Conservation (phyloP, 2,888 invertebrate genomes). For the Machimus rusticus region DNA sequence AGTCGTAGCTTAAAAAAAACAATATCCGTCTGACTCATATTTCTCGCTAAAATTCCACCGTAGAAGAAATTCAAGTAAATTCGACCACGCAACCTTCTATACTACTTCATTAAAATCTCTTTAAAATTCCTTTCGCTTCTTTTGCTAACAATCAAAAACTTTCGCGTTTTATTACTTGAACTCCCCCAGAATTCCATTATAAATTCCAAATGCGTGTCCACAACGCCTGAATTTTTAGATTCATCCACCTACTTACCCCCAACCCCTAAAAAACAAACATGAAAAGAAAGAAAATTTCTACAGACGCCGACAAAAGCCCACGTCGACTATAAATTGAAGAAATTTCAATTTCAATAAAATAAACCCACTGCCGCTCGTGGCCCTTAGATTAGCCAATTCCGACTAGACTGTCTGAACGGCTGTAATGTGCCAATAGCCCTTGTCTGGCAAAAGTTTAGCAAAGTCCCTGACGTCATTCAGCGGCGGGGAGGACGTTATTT, state of each 20-base stretch:
- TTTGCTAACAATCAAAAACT: background rate
- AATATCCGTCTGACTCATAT: background rate
- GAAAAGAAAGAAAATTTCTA: background rate
- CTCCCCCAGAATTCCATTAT: background rate
- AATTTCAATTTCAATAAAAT: conserved; percentile 20
- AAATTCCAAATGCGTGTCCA: background rate
- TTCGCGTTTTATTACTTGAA: background rate
- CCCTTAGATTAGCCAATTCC: background rate
- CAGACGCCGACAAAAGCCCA: background rate
- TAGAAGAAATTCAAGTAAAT: background rate
- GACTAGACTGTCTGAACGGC: background rate
- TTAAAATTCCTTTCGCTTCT: background rate
- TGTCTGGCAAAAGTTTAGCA: background rate
- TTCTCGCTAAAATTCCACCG: background rate
- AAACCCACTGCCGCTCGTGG: background rate
- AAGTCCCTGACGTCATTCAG: background rate
- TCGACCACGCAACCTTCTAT: background rate
- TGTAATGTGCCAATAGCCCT: background rate
- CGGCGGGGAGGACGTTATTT: background rate
- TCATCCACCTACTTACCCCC: background rate
- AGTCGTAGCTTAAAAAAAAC: background rate
- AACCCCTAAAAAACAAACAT: background rate
- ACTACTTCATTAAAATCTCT: background rate
- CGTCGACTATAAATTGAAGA: background rate
- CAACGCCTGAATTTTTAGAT: background rate